phyloP scores from a whole-genome alignment of 2,888 invertebrate species.

The Acrobasis consociella region DNA sequence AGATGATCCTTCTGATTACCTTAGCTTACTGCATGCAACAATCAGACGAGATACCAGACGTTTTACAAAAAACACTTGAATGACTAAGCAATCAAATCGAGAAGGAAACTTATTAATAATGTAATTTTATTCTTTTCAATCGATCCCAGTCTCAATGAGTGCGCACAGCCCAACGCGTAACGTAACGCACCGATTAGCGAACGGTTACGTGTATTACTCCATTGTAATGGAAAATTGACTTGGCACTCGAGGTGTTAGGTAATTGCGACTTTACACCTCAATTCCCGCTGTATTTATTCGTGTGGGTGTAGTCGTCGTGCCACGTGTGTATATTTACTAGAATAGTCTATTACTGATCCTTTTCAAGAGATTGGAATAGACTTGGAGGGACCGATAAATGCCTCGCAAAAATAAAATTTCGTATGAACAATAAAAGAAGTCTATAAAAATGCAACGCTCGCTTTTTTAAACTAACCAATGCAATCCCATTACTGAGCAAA shows the following conservation, averaged over 20 bases:
- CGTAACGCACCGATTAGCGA: constrained; percentile 15
- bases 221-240: constrained; percentile 16
- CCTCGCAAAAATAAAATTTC: background rate
- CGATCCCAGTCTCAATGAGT: background rate
- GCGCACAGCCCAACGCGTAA: background rate
- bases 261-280: constrained; percentile 6
- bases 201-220: constrained; percentile 9
- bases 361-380: background rate
- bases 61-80: too few relatives aligned
- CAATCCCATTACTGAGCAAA: too few relatives aligned
- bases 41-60: too few relatives aligned
- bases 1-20: too few relatives aligned
- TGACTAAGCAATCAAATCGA: background rate
- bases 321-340: background rate
- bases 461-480: too few relatives aligned
- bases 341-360: background rate
- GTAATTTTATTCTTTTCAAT: background rate
- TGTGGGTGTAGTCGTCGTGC: background rate
- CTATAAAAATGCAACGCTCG: too few relatives aligned
- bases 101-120: background rate
- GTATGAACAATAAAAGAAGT: too few relatives aligned
- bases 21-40: too few relatives aligned
- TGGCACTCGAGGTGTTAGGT: constrained; percentile 11
- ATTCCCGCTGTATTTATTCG: background rate
- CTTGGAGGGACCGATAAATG: background rate